Percentiles rank a stretch among this genome's conserved stretches.
Evolutionary conservation across 1,140 invertebrate species (phyloP).

Genomic region (Magallana gigas): DNA sequence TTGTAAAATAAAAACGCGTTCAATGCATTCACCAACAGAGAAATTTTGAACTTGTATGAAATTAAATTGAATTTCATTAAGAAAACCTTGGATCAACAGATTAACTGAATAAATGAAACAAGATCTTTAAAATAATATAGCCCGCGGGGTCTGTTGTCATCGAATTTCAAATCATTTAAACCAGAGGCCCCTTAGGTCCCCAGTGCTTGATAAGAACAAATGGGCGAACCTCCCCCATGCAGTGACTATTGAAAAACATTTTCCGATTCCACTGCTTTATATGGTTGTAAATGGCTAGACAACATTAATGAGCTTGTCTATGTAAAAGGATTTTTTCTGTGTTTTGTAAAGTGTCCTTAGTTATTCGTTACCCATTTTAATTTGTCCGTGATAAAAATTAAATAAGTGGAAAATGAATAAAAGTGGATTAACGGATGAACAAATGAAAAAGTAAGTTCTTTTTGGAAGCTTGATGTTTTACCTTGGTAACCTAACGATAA

Average conservation of each 20-base stretch:
- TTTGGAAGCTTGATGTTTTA: too few species aligned
- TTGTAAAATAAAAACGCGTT: too few species aligned
- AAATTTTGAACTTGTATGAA: too few species aligned
- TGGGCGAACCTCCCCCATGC: conserved; percentile 9
- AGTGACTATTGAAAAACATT: conserved; percentile 2
- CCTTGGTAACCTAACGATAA: too few species aligned
- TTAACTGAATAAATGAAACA: neutral
- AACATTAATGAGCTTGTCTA: neutral
- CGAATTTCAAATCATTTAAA: conserved; percentile 12
- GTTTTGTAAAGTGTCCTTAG: too few species aligned
- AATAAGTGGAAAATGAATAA: neutral
- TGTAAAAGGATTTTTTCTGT: neutral
- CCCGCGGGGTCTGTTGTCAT: neutral
- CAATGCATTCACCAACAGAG: too few species aligned
- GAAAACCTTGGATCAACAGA: neutral
- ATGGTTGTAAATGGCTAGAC: neutral
- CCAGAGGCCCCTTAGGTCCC: neutral
- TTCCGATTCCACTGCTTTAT: conserved; percentile 16
- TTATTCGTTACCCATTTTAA: too few species aligned
- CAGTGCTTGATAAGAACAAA: conserved; percentile 9
- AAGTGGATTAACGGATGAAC: conserved; percentile 5
- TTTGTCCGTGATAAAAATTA: too few species aligned
- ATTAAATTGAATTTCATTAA: too few species aligned
- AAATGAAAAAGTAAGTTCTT: conserved; percentile 6
- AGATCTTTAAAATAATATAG: conserved; percentile 11